These are phyloP conservation scores for Euphydryas editha DNA, from an alignment of 2,888 invertebrate species.

Conservation along the genomic window DNA sequence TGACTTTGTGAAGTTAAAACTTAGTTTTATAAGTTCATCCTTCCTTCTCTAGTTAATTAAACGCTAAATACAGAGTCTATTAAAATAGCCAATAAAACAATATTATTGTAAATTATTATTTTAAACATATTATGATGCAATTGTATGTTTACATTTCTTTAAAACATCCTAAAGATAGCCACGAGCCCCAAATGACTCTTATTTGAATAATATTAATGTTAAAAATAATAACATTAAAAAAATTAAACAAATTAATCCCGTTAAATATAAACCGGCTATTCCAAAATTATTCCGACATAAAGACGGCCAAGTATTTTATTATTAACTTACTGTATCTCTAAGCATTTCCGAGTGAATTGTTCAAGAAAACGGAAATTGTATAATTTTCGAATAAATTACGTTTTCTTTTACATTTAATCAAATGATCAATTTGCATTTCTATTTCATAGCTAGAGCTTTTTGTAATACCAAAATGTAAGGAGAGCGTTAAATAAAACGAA, in stretches of 20 bases:
- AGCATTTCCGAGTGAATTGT: constrained; percentile 57
- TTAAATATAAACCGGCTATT: constrained; percentile 59
- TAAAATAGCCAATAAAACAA: no score
- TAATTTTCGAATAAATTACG: constrained; percentile 57
- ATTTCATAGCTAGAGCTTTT: constrained; percentile 10
- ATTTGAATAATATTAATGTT: no score
- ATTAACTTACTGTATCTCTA: constrained; percentile 54
- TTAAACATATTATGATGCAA: no score
- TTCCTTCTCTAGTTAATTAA: no score
- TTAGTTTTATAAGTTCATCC: no score
- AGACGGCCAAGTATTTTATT: constrained; percentile 64
- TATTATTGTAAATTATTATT: no score
- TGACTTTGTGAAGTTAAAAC: no score
- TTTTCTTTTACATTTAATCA: constrained; percentile 47
- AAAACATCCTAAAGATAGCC: no score
- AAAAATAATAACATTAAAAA: no score
- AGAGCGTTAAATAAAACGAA: constrained; percentile 50
- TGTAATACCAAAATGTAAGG: constrained; percentile 18
- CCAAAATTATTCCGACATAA: constrained; percentile 66
- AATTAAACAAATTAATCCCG: constrained; percentile 43
- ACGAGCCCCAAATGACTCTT: no score
- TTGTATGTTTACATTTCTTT: no score
- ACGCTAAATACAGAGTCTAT: no score
- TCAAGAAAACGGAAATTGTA: constrained; percentile 56
- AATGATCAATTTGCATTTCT: constrained; percentile 44